Conservation (phyloP, 2,888 invertebrate species). For the Acanthosepion pharaonis region DNA sequence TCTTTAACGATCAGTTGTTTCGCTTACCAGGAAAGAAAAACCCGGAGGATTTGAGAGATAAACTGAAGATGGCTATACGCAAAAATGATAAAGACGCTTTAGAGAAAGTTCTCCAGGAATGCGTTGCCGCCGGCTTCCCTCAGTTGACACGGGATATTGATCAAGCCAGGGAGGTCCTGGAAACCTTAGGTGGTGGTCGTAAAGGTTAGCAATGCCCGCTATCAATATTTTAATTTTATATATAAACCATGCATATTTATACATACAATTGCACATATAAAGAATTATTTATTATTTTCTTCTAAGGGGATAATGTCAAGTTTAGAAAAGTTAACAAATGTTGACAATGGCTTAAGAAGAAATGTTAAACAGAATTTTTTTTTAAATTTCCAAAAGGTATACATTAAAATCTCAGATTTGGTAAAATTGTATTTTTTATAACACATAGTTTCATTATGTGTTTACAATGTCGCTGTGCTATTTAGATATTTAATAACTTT, state of each 20-base stretch:
- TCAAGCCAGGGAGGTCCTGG: neutral
- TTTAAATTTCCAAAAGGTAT: too few relatives aligned
- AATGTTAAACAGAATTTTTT: too few relatives aligned
- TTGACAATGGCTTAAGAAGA: too few relatives aligned
- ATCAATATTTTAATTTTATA: neutral
- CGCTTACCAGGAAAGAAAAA: neutral
- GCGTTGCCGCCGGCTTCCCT: neutral
- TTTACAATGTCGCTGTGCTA: too few relatives aligned
- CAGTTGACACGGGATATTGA: neutral
- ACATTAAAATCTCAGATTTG: too few relatives aligned
- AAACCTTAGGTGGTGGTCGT: neutral
- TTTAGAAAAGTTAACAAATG: too few relatives aligned
- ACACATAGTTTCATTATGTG: too few relatives aligned
- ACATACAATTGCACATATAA: neutral
- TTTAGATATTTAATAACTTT: too few relatives aligned
- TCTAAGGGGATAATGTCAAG: too few relatives aligned
- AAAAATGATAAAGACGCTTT: neutral
- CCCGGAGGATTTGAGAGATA: neutral
- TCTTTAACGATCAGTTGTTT: neutral
- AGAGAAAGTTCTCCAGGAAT: neutral
- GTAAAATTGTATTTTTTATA: too few relatives aligned
- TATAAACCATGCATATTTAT: neutral
- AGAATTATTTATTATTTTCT: too few relatives aligned
- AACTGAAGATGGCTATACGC: neutral
- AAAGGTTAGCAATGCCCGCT: neutral